phyloP scores from a whole-genome alignment of 2,113 vertebrate species.

The Centrocercus urophasianus region DNA sequence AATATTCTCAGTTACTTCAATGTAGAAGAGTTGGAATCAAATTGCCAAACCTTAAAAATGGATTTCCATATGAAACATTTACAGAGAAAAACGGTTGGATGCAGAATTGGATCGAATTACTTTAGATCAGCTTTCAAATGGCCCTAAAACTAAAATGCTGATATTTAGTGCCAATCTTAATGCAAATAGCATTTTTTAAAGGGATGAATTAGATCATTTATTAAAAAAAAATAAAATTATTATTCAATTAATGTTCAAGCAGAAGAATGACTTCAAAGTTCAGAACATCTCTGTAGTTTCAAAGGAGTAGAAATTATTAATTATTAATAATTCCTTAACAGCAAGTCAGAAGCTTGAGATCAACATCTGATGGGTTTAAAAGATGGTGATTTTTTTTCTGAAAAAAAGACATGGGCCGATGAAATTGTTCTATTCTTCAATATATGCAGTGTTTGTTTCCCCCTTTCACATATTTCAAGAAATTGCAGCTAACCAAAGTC shows the following conservation, averaged over 20 bases:
- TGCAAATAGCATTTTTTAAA: not conserved
- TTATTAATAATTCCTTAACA: not conserved
- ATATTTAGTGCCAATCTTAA: not conserved
- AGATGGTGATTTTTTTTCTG: not conserved
- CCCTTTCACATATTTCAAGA: not conserved
- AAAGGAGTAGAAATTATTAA: not conserved
- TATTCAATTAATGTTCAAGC: not conserved
- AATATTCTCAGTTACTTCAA: not conserved
- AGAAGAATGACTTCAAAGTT: not conserved
- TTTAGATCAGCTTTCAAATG: not conserved
- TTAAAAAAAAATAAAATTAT: not conserved
- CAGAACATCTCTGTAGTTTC: not conserved
- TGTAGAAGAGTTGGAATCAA: not conserved
- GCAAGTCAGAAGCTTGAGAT: not conserved
- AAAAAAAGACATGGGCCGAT: not conserved
- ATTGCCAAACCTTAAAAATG: not conserved
- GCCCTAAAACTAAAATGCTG: not conserved
- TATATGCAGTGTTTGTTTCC: not conserved
- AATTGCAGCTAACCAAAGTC: not conserved
- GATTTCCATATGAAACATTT: constrained; percentile 28
- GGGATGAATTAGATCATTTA: not conserved
- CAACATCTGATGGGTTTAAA: not conserved
- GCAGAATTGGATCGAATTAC: not conserved
- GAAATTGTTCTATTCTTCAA: not conserved
- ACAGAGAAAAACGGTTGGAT: not conserved